phyloP scores from a whole-genome alignment of 2,888 invertebrate genomes.

The Spialia ferax region DNA sequence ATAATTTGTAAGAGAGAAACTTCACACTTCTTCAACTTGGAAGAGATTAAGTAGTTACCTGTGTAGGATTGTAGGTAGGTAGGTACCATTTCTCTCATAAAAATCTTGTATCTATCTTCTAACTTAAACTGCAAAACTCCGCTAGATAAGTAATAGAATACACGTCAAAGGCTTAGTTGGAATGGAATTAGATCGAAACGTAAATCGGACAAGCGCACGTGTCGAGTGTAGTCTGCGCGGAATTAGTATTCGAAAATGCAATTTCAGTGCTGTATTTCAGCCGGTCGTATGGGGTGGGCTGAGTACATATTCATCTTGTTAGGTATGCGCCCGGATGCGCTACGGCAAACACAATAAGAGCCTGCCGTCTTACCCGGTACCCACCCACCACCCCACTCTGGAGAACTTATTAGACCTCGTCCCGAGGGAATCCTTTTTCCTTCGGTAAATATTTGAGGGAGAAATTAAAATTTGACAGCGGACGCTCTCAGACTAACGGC shows the following conservation, averaged over 20 bases:
- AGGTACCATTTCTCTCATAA: neutral
- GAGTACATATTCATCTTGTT: conserved; percentile 86
- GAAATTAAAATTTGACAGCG: conserved; percentile 87
- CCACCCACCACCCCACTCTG: conserved; percentile 57
- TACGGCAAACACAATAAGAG: conserved; percentile 86
- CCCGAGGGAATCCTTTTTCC: conserved; percentile 86
- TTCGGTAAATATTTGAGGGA: conserved; percentile 86
- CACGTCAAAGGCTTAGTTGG: conserved; percentile 26
- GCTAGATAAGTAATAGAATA: conserved; percentile 9
- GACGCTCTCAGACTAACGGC: conserved; percentile 66
- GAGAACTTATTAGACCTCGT: conserved; percentile 86
- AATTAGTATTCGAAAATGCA: conserved; percentile 85
- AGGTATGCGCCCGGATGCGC: conserved; percentile 86
- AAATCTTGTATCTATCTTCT: no score
- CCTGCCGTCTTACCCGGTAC: conserved; percentile 59
- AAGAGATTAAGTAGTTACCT: no score
- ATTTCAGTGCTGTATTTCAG: conserved; percentile 79
- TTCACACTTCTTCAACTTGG: no score
- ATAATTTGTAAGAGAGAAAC: neutral
- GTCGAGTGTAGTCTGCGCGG: conserved; percentile 54
- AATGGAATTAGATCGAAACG: conserved; percentile 42
- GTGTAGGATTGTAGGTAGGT: no score
- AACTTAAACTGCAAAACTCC: neutral
- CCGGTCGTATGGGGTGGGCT: conserved; percentile 68
- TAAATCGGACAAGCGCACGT: conserved; percentile 35